Conservation (phyloP, 2,113 vertebrate species). For the Rallus limicola region DNA sequence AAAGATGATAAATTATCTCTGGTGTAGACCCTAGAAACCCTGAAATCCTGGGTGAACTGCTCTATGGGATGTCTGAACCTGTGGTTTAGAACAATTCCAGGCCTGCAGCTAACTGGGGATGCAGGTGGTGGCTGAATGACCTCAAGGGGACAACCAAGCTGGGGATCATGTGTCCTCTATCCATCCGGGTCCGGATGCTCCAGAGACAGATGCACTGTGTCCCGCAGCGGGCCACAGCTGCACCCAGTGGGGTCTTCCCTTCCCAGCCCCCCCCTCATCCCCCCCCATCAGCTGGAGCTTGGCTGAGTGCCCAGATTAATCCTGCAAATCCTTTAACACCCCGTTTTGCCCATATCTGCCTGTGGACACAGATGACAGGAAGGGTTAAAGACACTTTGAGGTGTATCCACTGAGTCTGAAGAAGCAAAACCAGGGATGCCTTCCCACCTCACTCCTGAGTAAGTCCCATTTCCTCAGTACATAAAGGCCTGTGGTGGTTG, state of each 20-base stretch:
- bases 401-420: background rate
- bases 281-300: background rate
- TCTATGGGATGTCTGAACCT: background rate
- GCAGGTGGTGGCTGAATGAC: background rate
- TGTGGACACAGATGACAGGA: background rate
- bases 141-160: background rate
- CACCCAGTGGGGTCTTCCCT: background rate
- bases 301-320: background rate
- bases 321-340: background rate
- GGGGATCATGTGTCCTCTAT: background rate
- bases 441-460: background rate
- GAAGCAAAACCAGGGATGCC: background rate
- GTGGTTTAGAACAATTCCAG: background rate
- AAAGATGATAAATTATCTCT: background rate
- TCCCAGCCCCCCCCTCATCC: background rate
- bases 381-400: background rate
- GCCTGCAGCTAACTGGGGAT: background rate
- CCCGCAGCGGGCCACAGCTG: accelerated
- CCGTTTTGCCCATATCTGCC: background rate
- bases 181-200: background rate
- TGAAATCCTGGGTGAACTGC: background rate
- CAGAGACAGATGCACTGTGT: background rate
- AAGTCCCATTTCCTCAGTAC: background rate
- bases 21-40: background rate
- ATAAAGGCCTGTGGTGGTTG: background rate